Evolutionary conservation across 2,888 invertebrate species (phyloP).

Genomic region (Pyrgus malvae): DNA sequence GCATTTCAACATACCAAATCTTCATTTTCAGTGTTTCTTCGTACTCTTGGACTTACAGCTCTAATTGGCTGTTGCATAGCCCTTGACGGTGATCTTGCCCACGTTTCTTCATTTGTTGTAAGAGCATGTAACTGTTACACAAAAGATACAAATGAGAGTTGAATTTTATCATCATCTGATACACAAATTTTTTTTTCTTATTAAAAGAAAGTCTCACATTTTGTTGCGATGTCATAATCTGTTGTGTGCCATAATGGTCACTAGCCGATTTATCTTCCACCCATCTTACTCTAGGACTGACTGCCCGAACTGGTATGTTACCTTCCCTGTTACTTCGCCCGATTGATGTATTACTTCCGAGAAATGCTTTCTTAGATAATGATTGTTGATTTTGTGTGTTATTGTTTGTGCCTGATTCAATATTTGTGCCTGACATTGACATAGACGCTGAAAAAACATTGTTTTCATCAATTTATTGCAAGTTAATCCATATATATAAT

Average conservation of each 20-base stretch:
- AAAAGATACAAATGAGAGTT: background rate
- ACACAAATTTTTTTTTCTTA: too few relatives aligned
- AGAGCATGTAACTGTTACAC: conserved; percentile 52
- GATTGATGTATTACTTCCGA: conserved; percentile 76
- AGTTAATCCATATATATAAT: background rate
- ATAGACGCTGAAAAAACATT: conserved; percentile 84
- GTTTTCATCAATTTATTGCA: background rate
- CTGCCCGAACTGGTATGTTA: conserved; percentile 76
- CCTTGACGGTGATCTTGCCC: conserved; percentile 72
- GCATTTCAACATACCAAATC: conserved; percentile 58
- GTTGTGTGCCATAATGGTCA: conserved; percentile 68
- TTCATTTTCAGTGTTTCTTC: conserved; percentile 68
- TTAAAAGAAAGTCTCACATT: conserved; percentile 58
- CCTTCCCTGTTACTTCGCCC: conserved; percentile 71
- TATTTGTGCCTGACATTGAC: conserved; percentile 84
- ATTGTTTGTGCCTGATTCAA: conserved; percentile 76
- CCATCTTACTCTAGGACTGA: conserved; percentile 77
- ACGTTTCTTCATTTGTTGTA: conserved; percentile 60
- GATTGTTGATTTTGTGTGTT: conserved; percentile 69
- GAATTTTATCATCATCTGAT: too few relatives aligned
- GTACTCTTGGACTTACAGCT: conserved; percentile 75
- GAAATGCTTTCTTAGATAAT: conserved; percentile 76
- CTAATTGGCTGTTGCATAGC: conserved; percentile 73
- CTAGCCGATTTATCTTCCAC: conserved; percentile 68
- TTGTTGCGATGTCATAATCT: conserved; percentile 70